These are phyloP conservation scores for Aspidapion aeneum DNA, from an alignment of 2,888 invertebrate genomes.

Conservation along the genomic window DNA sequence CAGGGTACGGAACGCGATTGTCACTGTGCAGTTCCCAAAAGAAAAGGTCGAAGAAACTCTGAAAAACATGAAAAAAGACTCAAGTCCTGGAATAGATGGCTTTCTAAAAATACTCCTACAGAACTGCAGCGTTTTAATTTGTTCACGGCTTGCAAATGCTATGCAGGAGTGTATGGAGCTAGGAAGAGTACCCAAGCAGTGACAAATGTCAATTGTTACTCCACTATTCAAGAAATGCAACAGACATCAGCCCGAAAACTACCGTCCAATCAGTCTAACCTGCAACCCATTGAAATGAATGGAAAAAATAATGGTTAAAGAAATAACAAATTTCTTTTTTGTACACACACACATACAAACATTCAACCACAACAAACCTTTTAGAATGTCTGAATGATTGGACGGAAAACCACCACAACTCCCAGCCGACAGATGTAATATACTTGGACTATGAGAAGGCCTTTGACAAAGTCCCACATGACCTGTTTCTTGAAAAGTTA, in stretches of 20 bases:
- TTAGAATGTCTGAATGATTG: not conserved
- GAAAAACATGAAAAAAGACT: not conserved
- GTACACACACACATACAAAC: not conserved
- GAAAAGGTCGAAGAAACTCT: not conserved
- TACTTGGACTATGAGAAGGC: not conserved
- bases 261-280: slow-evolving; percentile 3
- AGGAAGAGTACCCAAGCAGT: not conserved
- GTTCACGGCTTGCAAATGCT: not conserved
- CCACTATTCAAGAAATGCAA: not conserved
- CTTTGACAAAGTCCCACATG: not conserved
- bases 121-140: not conserved
- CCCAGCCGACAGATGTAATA: not conserved
- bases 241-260: not conserved
- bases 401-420: not conserved
- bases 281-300: not conserved
- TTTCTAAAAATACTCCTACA: not conserved
- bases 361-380: not conserved
- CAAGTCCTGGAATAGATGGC: not conserved
- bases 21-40: not conserved
- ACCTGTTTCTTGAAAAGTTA: not conserved
- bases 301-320: slow-evolving; percentile 3
- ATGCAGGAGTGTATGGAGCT: slow-evolving; percentile 1
- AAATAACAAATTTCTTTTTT: not conserved
- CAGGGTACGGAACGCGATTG: not conserved
- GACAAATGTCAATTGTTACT: not conserved